Evolutionary conservation across 2,888 invertebrate species (phyloP), one percentile per base, ranked within the genome.

Genomic region (Sepiola atlantica): DNA sequence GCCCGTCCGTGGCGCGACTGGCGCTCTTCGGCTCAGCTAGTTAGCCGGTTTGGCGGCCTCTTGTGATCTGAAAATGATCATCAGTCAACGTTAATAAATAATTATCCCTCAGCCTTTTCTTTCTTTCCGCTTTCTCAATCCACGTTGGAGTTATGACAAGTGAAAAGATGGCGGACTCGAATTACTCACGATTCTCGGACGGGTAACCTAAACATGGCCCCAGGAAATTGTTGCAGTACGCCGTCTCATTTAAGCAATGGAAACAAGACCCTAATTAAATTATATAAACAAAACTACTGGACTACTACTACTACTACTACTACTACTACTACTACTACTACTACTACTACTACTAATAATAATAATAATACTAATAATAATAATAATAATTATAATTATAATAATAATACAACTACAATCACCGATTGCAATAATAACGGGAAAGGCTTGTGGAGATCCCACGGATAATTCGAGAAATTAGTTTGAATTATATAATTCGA

Each of bases 51-150:
- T 8, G 77, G n/a, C 77, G 77, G 77, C n/a, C 77, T 77, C 77
- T 77, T 77, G n/a, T 77, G 77, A 45, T 45, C 45, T 45, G 2
- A 4, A 45, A 45, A 45, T 45, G 45, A 77, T 77, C 16, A 77
- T 77, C 77, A 77, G n/a, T n/a, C n/a, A 77, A n/a, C 77, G n/a
- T 77, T 77, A 77, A 77, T 77, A n/a, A 77, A 77, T 77, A n/a
- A 77, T 77, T 77, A 77, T 77, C 77, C 77, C n/a, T n/a, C n/a
- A 77, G 77, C n/a, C 32, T 77, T 77, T 32, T n/a, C 77, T 77
- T n/a, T 77, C 77, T 77, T 77, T n/a, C 77, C 77, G 77, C n/a
- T 77, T 77, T n/a, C n/a, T n/a, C n/a, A n/a, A 77, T 16, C 77
- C 4, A 77, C 32, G 12, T 10, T 16, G 77, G 77, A 77, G 16